A percentile compares a stretch with the other conserved stretches of the same genome.
phyloP scores from a whole-genome alignment of 1,140 invertebrate species.

The Drosophila paulistorum region DNA sequence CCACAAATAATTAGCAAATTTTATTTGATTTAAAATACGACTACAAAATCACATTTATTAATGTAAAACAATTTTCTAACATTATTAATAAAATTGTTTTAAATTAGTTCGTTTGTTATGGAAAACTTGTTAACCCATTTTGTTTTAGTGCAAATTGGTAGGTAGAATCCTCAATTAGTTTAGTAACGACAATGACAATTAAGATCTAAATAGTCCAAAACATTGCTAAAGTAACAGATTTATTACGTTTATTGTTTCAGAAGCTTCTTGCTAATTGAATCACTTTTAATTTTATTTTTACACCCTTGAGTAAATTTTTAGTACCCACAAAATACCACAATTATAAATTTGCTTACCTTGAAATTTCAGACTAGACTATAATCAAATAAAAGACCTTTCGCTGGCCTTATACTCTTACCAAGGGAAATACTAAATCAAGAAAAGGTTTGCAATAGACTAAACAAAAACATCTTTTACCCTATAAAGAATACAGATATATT shows the following conservation, averaged over 20 bases:
- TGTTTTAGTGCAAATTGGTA: not conserved
- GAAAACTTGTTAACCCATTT: not conserved
- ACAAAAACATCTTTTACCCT: too few relatives aligned
- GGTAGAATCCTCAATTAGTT: not conserved
- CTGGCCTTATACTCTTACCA: not conserved
- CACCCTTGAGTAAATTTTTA: not conserved
- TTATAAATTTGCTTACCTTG: not conserved
- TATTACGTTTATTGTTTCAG: not conserved
- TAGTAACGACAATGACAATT: too few relatives aligned
- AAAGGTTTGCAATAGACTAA: too few relatives aligned
- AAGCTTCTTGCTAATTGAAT: constrained; percentile 3
- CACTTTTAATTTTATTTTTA: not conserved
- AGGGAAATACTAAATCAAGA: too few relatives aligned
- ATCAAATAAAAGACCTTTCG: not conserved
- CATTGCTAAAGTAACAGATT: not conserved
- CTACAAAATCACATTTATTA: not conserved
- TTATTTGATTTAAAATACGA: not conserved
- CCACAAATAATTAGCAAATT: not conserved
- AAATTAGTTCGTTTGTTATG: not conserved
- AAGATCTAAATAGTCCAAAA: not conserved
- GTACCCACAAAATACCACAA: not conserved
- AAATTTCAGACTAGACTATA: not conserved
- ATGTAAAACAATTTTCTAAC: too few relatives aligned
- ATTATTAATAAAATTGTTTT: not conserved
- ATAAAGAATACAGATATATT: too few relatives aligned